Conservation (phyloP, 1,140 invertebrate species). For the Coenobita brevimanus region DNA sequence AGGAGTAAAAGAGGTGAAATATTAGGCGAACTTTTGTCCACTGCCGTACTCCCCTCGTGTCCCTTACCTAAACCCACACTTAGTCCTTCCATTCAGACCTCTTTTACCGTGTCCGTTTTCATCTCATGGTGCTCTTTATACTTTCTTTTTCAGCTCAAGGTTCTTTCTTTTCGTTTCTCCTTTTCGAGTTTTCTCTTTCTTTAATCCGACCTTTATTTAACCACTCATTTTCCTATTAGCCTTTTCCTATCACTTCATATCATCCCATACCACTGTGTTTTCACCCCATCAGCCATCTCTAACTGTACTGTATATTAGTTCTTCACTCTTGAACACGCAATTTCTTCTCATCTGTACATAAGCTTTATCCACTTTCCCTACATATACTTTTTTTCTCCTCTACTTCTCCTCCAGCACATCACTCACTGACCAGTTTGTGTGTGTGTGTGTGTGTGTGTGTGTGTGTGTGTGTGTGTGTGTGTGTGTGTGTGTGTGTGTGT, state of each 20-base stretch:
- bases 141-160: background rate
- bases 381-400: background rate
- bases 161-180: background rate
- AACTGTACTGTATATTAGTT: background rate
- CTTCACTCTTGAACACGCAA: background rate
- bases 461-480: constrained; percentile 6
- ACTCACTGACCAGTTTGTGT: too few species aligned
- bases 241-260: constrained; percentile 16
- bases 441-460: background rate
- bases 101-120: background rate
- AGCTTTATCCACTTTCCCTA: background rate
- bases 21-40: too few species aligned
- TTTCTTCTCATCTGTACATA: background rate
- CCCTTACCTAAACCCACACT: background rate
- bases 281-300: too few species aligned
- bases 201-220: background rate
- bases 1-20: too few species aligned
- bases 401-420: background rate
- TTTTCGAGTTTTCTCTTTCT: background rate
- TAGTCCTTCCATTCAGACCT: background rate
- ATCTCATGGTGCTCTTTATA: background rate
- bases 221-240: background rate
- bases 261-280: background rate
- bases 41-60: too few species aligned
- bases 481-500: background rate